Evolutionary conservation across 2,113 vertebrate species (phyloP), one percentile per base, ranked within the genome.

Genomic region (Cheilinus undulatus): DNA sequence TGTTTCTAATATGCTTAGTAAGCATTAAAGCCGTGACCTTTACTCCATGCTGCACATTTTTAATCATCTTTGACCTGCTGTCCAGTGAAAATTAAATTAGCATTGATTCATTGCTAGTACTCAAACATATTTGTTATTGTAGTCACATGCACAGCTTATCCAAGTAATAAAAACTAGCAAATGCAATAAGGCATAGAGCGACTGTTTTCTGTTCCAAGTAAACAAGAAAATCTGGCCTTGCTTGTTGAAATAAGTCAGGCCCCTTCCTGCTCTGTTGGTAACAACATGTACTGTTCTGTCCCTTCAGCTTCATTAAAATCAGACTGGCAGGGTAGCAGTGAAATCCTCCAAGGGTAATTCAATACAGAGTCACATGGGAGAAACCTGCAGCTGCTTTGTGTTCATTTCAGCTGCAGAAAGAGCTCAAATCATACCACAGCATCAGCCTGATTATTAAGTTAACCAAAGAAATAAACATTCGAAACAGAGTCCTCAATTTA

Each of bases 291-390:
- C 56, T 65, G 27, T 66, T 61, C n/a, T 58, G 6, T 17, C 42
- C 4, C 58, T 19, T 65, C 66, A 36, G 36, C 22, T 24, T 63
- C 45, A 74, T 73, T 73, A 43, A 32, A 61, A 17, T 61, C 49
- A 7, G 28, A 27, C 43, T 7, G 19, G 20, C 0, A 2, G 15
- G 12, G 52, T 4, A 43, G 63, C 45, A n/a, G n/a, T 30, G n/a
- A 19, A 22, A 24, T 59, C 48, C 40, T 49, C 64, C 23, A 34
- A 58, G 74, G 73, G 73, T 32, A 58, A 48, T 57, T 46, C 34
- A 23, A 34, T 17, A 30, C 36, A 30, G 30, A 52, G 48, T 17
- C 40, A 34, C 27, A 2, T 8, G 23, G 8, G 3, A 20, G 38
- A 59, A 24, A n/a, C 24, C 20, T 43, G 38, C 38, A 15, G 14